These are phyloP conservation scores for Enteromius treurensis DNA, from an alignment of 2,797 vertebrate genomes.

Conservation along the genomic window DNA sequence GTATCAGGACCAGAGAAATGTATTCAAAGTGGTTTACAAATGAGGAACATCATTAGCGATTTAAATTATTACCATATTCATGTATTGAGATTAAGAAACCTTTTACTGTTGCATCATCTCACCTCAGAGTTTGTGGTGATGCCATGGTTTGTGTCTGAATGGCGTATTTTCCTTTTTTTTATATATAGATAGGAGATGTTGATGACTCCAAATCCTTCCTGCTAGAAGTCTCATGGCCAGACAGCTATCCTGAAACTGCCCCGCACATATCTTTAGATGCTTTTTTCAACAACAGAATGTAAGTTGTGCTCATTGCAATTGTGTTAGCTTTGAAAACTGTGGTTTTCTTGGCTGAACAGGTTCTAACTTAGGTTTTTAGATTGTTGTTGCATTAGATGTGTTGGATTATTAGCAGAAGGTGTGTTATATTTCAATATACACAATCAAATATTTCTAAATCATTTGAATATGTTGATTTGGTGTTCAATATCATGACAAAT, in stretches of 20 bases:
- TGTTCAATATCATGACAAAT: background rate
- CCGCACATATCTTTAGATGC: slow-evolving; percentile 90
- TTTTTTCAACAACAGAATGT: slow-evolving; percentile 98
- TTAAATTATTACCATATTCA: background rate
- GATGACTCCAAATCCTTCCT: slow-evolving; percentile 93
- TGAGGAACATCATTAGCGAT: background rate
- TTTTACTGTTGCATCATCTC: background rate
- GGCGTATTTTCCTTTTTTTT: background rate
- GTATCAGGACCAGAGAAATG: background rate
- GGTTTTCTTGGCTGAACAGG: background rate
- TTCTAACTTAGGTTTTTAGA: background rate
- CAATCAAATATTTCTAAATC: background rate
- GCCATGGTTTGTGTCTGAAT: background rate
- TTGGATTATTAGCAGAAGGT: background rate
- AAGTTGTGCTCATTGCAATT: slow-evolving; percentile 59
- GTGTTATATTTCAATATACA: background rate
- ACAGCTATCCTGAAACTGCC: slow-evolving; percentile 89
- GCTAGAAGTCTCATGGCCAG: slow-evolving; percentile 91
- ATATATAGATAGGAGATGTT: slow-evolving; percentile 86
- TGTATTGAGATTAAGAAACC: background rate
- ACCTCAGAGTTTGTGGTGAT: background rate
- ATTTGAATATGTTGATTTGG: background rate
- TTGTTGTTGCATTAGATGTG: background rate
- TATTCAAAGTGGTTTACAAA: background rate
- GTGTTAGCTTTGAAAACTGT: background rate